Percentiles rank a stretch among this genome's conserved stretches.
phyloP scores from a whole-genome alignment of 2,797 vertebrate genomes.

The Crax fasciolata region DNA sequence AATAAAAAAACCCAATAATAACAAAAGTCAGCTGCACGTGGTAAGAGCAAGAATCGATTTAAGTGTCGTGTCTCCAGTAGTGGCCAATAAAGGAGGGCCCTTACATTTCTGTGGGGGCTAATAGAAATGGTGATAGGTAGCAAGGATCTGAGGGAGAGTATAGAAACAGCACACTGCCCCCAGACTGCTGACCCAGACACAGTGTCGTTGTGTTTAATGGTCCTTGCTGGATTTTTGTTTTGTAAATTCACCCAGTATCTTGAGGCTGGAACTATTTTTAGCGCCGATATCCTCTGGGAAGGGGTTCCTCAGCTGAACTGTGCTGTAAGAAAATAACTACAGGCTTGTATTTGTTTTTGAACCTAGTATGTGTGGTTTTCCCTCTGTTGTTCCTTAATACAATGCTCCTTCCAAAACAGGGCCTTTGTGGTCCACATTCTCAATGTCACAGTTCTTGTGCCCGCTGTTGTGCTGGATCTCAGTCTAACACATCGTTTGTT shows the following conservation, averaged over 20 bases:
- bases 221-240: background rate
- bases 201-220: background rate
- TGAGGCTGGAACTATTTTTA: conserved; percentile 1
- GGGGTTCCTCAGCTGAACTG: background rate
- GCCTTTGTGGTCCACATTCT: background rate
- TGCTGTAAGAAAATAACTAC: background rate
- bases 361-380: rapidly evolving
- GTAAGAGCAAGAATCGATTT: background rate
- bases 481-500: background rate
- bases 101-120: background rate
- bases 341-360: background rate
- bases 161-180: background rate
- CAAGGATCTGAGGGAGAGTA: background rate
- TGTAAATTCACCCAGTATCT: background rate
- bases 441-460: rapidly evolving
- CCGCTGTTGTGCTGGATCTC: background rate
- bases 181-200: background rate
- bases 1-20: background rate
- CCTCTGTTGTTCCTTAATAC: background rate
- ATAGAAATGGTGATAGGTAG: background rate
- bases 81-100: background rate
- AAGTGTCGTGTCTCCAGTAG: background rate
- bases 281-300: background rate
- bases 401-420: background rate
- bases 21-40: background rate